Evolutionary conservation across 2,797 vertebrate genomes (phyloP), one percentile per base, ranked within the genome.

Genomic region (Chaetodon trifasciatus): DNA sequence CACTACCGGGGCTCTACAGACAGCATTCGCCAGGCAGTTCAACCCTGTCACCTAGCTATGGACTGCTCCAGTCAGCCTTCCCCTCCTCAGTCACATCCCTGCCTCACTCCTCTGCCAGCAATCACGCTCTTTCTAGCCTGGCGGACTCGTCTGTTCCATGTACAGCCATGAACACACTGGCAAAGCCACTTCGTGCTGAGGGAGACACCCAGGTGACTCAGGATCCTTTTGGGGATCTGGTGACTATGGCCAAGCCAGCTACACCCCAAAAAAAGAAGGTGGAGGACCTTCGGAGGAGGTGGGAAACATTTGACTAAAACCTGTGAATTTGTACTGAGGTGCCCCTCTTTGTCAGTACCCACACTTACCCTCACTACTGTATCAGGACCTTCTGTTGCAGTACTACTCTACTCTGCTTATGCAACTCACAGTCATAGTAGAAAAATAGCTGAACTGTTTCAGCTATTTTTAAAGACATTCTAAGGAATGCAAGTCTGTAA

Each of bases 241-340:
- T 99, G 87, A 96, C 85, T 82, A 96, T 98, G 92, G 96, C 94
- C 63, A 96, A 94, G 92, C 96, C 97, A 40, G 88, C 94, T 4
- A 85, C 94, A 0, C 93, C 96, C 32, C 90, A 89, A 0, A 94
- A 97, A n/a, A 95, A 96, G 90, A 97, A 96, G 35, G 96, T 96
- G 21, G 98, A 98, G 58, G 96, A 97, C 89, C 96, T 98, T 70
- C 93, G 97, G 70, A 96, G 95, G 86, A 96, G 93, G 78, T 99
- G 98, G 98, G 98, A 99, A 90, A 99, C 98, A 7, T 99, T 99
- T 78, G 98, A 99, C 90, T 99, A 91, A 96, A 52, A 37, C 19
- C 57, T 80, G 32, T 76, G 53, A 77, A 50, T 53, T 53, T 60
- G 57, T 70, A 75, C 70, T 72, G 47, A 74, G 61, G 56, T 57